Base-by-base conservation (phyloP, 1,140 invertebrate species). In the Brachionus asplanchnoidis region DNA sequence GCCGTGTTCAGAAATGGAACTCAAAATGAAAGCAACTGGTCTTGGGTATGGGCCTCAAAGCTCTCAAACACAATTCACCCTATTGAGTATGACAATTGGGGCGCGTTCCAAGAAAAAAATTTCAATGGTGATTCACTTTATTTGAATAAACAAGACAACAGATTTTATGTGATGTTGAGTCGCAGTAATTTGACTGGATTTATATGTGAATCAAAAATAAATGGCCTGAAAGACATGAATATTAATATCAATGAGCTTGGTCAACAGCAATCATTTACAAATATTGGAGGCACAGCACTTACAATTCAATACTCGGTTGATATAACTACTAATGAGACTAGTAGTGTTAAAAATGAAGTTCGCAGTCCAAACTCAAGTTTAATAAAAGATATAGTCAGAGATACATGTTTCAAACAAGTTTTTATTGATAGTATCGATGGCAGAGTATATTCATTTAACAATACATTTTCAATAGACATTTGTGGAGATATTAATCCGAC, bases 331-430 rank as follows among this genome's bases (percentile, higher is more conserved):
- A 73, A 73, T 73, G 68, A 73, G 40, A 73, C 68, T 9, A 73
- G 14, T 2, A 73, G 68, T 73, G 68, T 73, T 73, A 73, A 42
- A 73, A 73, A 73, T 73, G 32, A 73, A 73, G 36, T 73, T 8
- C 32, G 32, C 2, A 40, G 32, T 40, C 68, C 68, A 17, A 73
- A 73, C 23, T n/a, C 68, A 73, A 73, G 14, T 42, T 73, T 73
- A 42, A 20, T 73, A 44, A 73, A 73, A 20, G 14, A 40, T 9
- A 73, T 42, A 73, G 40, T 40, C 1, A 73, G 40, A 23, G 40
- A 73, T 42, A 40, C 68, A 40, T 73, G 68, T 12, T 73, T 40
- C n/a, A 73, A 73, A 3, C 14, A 73, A 40, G 32, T 11, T 20
- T 73, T 73, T 40, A 40, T 73, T 40, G 68, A 73, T 2, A 17